Conservation (phyloP, 2,113 vertebrate genomes). For the Trematomus loennbergii region DNA sequence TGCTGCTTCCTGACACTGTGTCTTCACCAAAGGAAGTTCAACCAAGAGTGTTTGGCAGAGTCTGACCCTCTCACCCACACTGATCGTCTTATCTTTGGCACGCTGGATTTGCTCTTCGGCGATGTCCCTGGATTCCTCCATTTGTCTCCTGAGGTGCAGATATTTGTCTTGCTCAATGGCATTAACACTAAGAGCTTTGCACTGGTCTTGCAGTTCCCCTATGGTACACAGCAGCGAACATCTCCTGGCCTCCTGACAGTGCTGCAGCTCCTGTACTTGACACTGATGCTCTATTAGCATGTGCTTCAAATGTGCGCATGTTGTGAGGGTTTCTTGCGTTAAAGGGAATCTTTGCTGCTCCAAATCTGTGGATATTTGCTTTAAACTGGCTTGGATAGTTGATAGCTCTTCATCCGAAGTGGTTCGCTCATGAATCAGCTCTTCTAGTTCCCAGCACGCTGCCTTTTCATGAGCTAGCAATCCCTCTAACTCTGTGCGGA, state of each 20-base stretch:
- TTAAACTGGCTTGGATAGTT: slow-evolving; percentile 79
- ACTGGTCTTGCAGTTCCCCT: slow-evolving; percentile 80
- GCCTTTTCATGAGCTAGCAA: slow-evolving; percentile 83
- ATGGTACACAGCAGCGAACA: slow-evolving; percentile 69
- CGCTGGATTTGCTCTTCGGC: slow-evolving; percentile 76
- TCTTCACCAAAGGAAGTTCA: slow-evolving; percentile 81
- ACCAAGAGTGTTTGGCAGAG: slow-evolving; percentile 82
- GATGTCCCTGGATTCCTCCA: slow-evolving; percentile 77
- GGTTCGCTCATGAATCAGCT: slow-evolving; percentile 79
- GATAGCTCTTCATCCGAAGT: slow-evolving; percentile 81
- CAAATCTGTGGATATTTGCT: slow-evolving; percentile 65
- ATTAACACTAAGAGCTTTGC: slow-evolving; percentile 71
- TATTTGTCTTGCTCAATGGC: slow-evolving; percentile 80
- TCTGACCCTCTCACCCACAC: slow-evolving; percentile 70
- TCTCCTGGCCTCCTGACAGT: slow-evolving; percentile 68
- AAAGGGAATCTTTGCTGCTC: slow-evolving; percentile 73
- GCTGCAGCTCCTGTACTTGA: slow-evolving; percentile 74
- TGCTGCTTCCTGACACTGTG: slow-evolving; percentile 80
- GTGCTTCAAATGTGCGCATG: slow-evolving; percentile 48
- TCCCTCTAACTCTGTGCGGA: slow-evolving; percentile 83
- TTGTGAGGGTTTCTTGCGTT: slow-evolving; percentile 53
- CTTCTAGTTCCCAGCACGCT: slow-evolving; percentile 81
- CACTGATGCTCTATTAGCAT: slow-evolving; percentile 78
- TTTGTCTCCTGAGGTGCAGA: slow-evolving; percentile 76
- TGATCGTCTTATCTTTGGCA: slow-evolving; percentile 50